These are phyloP conservation scores for Pungitius pungitius DNA, from an alignment of 2,113 vertebrate species.

Conservation along the genomic window DNA sequence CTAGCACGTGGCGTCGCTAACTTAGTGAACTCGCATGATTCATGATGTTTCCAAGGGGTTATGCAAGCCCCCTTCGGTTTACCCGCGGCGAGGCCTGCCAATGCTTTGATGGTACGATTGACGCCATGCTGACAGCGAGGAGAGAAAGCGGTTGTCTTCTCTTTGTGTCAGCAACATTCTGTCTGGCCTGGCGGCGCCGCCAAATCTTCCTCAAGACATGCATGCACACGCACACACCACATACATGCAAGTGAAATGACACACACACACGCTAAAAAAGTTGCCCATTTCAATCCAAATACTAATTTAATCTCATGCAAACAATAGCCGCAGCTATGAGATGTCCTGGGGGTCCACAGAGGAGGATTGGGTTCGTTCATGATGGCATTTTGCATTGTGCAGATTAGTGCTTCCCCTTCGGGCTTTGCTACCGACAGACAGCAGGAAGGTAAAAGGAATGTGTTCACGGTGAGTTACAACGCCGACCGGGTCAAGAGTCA, in stretches of 20 bases:
- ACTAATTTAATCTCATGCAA: slow-evolving; percentile 35
- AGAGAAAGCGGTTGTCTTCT: slow-evolving; percentile 54
- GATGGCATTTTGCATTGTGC: slow-evolving; percentile 45
- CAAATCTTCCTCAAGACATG: slow-evolving; percentile 54
- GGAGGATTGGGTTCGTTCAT: slow-evolving; percentile 42
- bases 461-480: slow-evolving; percentile 16
- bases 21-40: slow-evolving; percentile 51
- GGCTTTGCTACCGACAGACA: slow-evolving; percentile 12
- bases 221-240: slow-evolving; percentile 20
- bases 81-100: slow-evolving; percentile 51
- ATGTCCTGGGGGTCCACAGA: slow-evolving; percentile 21
- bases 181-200: slow-evolving; percentile 31
- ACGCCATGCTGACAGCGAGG: slow-evolving; percentile 59
- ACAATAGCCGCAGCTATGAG: slow-evolving; percentile 39
- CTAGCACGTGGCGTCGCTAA: slow-evolving; percentile 38
- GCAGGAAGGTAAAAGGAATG: slow-evolving; percentile 43
- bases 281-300: slow-evolving; percentile 24
- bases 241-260: neutral
- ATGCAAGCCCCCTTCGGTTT: slow-evolving; percentile 32
- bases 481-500: neutral
- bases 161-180: slow-evolving; percentile 71
- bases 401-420: slow-evolving; percentile 39
- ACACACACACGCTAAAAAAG: slow-evolving; percentile 16
- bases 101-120: slow-evolving; percentile 65
- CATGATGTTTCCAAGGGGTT: too few species aligned